These are phyloP conservation scores for Polydrusus tereticollis DNA, from an alignment of 2,888 invertebrate genomes.

Conservation along the genomic window DNA sequence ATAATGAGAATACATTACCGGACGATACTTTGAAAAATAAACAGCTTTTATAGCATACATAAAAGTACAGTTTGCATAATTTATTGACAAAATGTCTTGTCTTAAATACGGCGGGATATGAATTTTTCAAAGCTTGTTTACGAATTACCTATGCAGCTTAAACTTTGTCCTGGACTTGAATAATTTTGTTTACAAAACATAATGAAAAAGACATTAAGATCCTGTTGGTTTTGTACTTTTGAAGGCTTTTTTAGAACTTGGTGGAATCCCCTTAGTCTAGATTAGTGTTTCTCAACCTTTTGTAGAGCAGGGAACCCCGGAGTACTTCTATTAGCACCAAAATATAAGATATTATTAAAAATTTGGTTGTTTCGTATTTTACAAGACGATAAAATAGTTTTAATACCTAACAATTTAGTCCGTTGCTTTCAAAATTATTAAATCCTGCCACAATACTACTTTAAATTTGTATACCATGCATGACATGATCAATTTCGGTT, in stretches of 20 bases:
- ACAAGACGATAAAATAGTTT: no score
- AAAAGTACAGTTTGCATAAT: constrained; percentile 9
- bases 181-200: no score
- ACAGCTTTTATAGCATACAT: constrained; percentile 34
- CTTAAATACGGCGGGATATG: constrained; percentile 11
- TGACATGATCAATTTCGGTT: constrained; percentile 40
- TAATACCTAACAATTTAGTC: not conserved
- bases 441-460: not conserved
- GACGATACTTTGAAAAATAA: constrained; percentile 36
- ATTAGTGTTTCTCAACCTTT: no score
- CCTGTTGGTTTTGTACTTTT: no score
- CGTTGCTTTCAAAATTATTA: not conserved
- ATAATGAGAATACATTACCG: constrained; percentile 47
- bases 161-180: not conserved
- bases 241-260: no score
- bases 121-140: constrained; percentile 2
- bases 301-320: no score
- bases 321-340: no score
- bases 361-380: no score
- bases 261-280: no score
- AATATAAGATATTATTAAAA: no score
- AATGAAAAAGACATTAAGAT: no score
- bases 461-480: constrained; percentile 31
- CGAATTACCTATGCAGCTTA: constrained; percentile 8
- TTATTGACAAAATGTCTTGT: constrained; percentile 18